These are phyloP conservation scores for Ctenochaetus hawaiiensis DNA, from an alignment of 2,797 vertebrate species.

Conservation along the genomic window DNA sequence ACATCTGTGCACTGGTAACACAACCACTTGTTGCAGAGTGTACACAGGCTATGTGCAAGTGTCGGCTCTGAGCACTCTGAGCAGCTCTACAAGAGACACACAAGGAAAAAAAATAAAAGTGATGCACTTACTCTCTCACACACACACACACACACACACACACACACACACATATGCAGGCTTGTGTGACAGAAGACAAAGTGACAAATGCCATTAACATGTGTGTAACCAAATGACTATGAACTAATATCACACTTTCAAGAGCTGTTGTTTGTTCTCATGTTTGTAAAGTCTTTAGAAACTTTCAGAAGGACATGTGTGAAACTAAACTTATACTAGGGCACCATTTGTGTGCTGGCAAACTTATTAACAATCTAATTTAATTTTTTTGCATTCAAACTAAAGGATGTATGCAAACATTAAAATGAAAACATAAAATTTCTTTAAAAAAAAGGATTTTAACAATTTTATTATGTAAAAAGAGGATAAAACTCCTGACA, in stretches of 20 bases:
- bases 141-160: neutral
- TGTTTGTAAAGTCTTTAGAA: conserved; percentile 23
- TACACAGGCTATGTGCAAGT: conserved; percentile 87
- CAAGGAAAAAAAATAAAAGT: neutral
- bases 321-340: conserved; percentile 13
- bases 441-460: conserved; percentile 8
- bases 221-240: conserved; percentile 34
- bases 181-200: conserved; percentile 37
- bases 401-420: neutral
- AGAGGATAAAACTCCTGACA: neutral
- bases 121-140: neutral
- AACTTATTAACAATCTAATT: neutral
- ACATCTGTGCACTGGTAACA: conserved; percentile 88
- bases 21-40: conserved; percentile 89
- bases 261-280: conserved; percentile 28
- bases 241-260: conserved; percentile 48
- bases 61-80: conserved; percentile 85
- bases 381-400: neutral
- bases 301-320: conserved; percentile 6
- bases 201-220: conserved; percentile 50
- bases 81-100: conserved; percentile 80
- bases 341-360: neutral
- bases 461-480: neutral
- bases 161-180: conserved; percentile 11
- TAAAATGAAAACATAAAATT: neutral